Evolutionary conservation across 2,113 vertebrate species (phyloP), one percentile per base, ranked within the genome.

Genomic region (Desmodus rotundus): DNA sequence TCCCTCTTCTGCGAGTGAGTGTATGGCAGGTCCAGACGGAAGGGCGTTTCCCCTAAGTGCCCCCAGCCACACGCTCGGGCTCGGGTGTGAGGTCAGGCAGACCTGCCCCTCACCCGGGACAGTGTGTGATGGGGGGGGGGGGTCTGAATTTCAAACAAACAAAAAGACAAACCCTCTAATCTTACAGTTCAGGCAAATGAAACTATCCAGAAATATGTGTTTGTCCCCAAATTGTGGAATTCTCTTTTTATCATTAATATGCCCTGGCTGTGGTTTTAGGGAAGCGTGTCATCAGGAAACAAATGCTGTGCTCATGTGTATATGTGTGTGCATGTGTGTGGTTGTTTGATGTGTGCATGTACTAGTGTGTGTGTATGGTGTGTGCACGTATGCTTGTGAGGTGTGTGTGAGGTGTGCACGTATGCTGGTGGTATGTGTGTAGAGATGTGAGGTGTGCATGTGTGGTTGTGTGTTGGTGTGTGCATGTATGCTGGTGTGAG

Each of bases 221-320:
- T 31, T 77, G 54, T 19, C 58, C 76, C n/a, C 73, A 12, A 17
- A 41, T 3, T 7, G 17, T 47, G 61, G 28, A 24, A 2, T 83
- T 92, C 16, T 11, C 19, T n/a, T 58, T 45, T 3, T 26, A n/a
- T 26, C 67, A 43, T 7, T 15, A 50, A 26, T 38, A n/a, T 12
- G 43, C 80, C 19, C 24, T 43, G 33, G 63, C 38, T 95, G 73
- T 58, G 68, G 63, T 77, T 92, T 81, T 58, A 89, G 83, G 47
- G 93, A 72, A 76, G 47, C 90, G 41, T 41, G 24, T 67, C 78
- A 85, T 93, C 93, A 28, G 92, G n/a, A 56, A 28, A 78, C 38
- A 72, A 77, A 16, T 43, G 19, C 11, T 58, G 78, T 28, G 78
- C 9, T 16, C 20, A 1, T 24, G 19, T 78, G 74, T 33, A 22